A percentile compares a stretch with the other conserved stretches of the same genome.
phyloP scores from a whole-genome alignment of 2,113 vertebrate species.

The Rhea pennata region DNA sequence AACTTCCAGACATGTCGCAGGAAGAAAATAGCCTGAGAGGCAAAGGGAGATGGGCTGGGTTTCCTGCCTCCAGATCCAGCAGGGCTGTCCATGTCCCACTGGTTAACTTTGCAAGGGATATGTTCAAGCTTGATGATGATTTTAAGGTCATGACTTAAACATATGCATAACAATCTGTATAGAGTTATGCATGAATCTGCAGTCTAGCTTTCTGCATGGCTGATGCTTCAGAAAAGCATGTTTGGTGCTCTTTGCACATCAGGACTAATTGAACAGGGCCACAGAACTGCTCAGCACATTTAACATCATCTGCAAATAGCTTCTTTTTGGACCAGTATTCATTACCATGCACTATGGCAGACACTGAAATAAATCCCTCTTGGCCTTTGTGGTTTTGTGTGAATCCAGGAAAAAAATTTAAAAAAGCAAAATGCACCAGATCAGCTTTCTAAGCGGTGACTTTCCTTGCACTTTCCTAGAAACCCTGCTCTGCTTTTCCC shows the following conservation, averaged over 20 bases:
- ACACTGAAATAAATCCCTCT: conserved; percentile 39
- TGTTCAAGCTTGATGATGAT: background rate
- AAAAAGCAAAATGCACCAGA: conserved; percentile 34
- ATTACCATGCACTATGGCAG: background rate
- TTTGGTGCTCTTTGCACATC: background rate
- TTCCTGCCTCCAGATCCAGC: background rate
- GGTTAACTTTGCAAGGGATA: background rate
- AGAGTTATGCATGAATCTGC: background rate
- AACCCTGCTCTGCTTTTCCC: conserved; percentile 64
- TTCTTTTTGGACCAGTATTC: background rate
- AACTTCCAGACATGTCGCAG: background rate
- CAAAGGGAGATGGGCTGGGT: background rate
- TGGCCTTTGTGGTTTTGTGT: conserved; percentile 13
- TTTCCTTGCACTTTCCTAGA: conserved; percentile 62
- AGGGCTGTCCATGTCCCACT: background rate
- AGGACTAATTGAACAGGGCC: background rate
- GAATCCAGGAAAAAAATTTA: conserved; percentile 16
- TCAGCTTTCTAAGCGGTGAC: conserved; percentile 62
- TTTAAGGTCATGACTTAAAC: background rate
- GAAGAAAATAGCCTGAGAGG: background rate
- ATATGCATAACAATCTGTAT: background rate
- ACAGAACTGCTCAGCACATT: background rate
- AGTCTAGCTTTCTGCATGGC: background rate
- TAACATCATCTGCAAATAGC: background rate
- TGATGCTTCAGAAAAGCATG: background rate